Base-by-base conservation (phyloP, 2,113 vertebrate species). In the Eurystomus gularis region DNA sequence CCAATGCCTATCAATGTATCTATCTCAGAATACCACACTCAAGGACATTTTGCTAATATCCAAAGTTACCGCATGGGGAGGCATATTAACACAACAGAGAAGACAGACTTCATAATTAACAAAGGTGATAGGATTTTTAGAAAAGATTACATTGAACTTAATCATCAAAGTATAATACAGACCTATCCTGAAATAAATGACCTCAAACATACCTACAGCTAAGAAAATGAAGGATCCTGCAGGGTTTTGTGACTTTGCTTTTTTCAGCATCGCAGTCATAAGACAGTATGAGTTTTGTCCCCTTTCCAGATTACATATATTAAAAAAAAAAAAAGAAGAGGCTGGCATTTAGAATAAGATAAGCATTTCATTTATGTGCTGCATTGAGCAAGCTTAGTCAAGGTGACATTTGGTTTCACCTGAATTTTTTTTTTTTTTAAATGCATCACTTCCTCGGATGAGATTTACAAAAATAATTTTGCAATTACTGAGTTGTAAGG, bases 231-330 rank as follows among this genome's bases (percentile, higher is more conserved):
- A 85, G 33, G 15, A 86, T 51, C 71, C 83, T 92, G 85, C 76
- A 73, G 86, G 84, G 90, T 84, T 94, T 52, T 69, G 39, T 91
- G 52, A 73, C 81, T 86, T 93, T 48, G 62, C 75, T 94, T 68
- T 96, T 93, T 89, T 86, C 76, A 96, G 88, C 85, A 76, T 9
- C 96, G 77, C 92, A 96, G 93, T 95, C 92, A 90, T 92, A 39
- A 94, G 55, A 87, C 85, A 85, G 64, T 51, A 40, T 39, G 54
- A 95, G 46, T 40, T 94, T 61, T 82, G 40, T 87, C 61, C 66
- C 51, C 65, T 93, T 61, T 76, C 52, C 64, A 95, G 37, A 70
- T 9, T n/a, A n/a, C n/a, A n/a, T n/a, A n/a, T n/a, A n/a, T n/a
- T 1, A 48, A n/a, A 44, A 37, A 18, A 35, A 69, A 48, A 70